A percentile compares a stretch with the other conserved stretches of the same genome.
These are phyloP conservation scores for Iguana delicatissima DNA, from an alignment of 2,797 vertebrate species.

Conservation along the genomic window DNA sequence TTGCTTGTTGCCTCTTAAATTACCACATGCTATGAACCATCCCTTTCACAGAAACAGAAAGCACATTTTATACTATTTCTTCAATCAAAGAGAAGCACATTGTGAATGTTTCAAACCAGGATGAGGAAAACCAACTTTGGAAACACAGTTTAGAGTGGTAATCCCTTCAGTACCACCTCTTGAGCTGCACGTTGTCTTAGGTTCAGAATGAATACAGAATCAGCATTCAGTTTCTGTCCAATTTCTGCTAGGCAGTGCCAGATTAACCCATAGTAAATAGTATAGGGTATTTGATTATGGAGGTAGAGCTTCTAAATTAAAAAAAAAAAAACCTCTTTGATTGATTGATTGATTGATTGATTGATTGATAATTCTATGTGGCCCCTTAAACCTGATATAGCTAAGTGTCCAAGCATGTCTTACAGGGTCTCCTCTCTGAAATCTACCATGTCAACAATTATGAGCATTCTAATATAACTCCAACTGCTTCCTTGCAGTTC, in stretches of 20 bases:
- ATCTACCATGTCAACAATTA: not conserved
- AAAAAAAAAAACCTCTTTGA: not conserved
- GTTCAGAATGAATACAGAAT: not conserved
- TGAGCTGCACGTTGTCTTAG: not conserved
- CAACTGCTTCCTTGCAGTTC: not conserved
- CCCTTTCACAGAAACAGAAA: not conserved
- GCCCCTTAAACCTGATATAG: not conserved
- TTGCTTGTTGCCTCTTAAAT: conserved; percentile 1
- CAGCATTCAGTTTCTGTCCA: not conserved
- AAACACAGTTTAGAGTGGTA: not conserved
- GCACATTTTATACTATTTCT: not conserved
- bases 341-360: not conserved
- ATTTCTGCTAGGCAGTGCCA: not conserved
- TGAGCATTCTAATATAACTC: not conserved
- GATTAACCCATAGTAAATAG: not conserved
- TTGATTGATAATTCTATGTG: not conserved
- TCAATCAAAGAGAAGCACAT: not conserved
- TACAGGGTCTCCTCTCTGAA: not conserved
- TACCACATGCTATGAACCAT: not conserved
- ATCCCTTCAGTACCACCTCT: not conserved
- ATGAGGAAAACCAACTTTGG: not conserved
- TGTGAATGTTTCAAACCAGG: not conserved
- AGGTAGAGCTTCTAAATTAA: too few relatives aligned
- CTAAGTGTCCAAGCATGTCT: not conserved
- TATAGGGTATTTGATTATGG: too few relatives aligned